Conservation (phyloP, 2,113 vertebrate species). For the Rafetus swinhoei region DNA sequence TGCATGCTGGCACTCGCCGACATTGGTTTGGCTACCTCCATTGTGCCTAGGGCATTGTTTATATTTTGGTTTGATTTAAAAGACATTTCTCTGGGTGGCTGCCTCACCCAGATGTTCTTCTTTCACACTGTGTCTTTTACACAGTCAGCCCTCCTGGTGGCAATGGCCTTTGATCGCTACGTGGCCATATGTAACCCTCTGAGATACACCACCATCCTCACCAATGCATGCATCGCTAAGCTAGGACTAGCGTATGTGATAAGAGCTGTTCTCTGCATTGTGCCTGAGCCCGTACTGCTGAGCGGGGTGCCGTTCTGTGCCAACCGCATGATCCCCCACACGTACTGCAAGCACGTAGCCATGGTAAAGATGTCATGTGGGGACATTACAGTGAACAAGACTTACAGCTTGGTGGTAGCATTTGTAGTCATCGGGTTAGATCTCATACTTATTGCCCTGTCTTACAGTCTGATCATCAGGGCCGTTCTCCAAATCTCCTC, state of each 20-base stretch:
- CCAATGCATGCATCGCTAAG: neutral
- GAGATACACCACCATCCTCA: neutral
- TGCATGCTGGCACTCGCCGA: too few species aligned
- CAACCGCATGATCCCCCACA: too few species aligned
- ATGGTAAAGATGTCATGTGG: neutral
- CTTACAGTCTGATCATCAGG: neutral
- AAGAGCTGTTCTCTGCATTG: too few species aligned
- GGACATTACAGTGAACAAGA: neutral
- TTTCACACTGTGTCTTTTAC: neutral
- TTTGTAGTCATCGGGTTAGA: neutral
- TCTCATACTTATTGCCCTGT: neutral
- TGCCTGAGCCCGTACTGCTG: rapidly evolving
- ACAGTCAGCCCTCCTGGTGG: neutral
- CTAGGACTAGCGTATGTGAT: neutral
- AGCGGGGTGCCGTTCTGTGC: too few species aligned
- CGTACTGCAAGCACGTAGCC: neutral
- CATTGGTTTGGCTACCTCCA: too few species aligned
- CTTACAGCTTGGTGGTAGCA: neutral
- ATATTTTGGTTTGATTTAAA: neutral
- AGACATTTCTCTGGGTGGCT: neutral
- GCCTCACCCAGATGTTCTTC: neutral
- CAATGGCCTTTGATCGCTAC: neutral
- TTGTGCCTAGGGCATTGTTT: neutral
- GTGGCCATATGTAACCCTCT: neutral
- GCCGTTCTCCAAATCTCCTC: neutral